Base-by-base conservation (phyloP, 2,888 invertebrate species). In the Neuroscelio doddi region DNA sequence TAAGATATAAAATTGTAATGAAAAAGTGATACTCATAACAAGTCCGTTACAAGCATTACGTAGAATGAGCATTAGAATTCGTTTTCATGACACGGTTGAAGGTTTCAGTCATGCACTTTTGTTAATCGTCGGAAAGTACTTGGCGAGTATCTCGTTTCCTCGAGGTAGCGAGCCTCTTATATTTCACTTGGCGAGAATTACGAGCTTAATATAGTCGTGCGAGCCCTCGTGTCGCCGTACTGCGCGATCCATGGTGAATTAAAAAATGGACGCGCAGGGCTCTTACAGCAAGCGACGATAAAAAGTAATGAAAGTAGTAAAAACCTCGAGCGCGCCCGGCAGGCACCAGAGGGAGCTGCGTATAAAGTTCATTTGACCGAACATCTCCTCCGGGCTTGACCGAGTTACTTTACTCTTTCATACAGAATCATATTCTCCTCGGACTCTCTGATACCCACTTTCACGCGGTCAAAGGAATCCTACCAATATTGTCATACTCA, bases 281-380 rank as follows among this genome's bases (percentile, higher is more conserved):
- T 75, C 75, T 79, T 78, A 72, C 74, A 72, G 70, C 70, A 72
- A 73, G 77, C 72, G 78, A 78, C 78, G 77, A 79, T 78, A 80
- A 80, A 81, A 80, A 75, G 76, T 79, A 80, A 80, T 78, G 79
- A 81, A 79, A 80, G 78, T 79, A 79, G 76, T 76, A 80, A 76
- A 77, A 78, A 76, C 72, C 55, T 55, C 66, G 68, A 53, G 71
- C 63, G 17, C 7, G 38, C 16, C 38, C 38, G 38, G 8, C 27
- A 15, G 44, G 14, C 27, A 45, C 62, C 51, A 36, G 47, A 51
- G 53, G 46, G 59, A 61, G 55, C 32, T 24, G 61, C 50, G 57
- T 36, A 55, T 62, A 44, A 50, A 62, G 64, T 49, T 65, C 68
- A 74, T 74, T 75, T 72, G 64, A 71, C 69, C 69, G 55, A 68